Percentiles rank a stretch among this genome's conserved stretches.
phyloP scores from a whole-genome alignment of 2,113 vertebrate species.

The Glaucidium brasilianum region DNA sequence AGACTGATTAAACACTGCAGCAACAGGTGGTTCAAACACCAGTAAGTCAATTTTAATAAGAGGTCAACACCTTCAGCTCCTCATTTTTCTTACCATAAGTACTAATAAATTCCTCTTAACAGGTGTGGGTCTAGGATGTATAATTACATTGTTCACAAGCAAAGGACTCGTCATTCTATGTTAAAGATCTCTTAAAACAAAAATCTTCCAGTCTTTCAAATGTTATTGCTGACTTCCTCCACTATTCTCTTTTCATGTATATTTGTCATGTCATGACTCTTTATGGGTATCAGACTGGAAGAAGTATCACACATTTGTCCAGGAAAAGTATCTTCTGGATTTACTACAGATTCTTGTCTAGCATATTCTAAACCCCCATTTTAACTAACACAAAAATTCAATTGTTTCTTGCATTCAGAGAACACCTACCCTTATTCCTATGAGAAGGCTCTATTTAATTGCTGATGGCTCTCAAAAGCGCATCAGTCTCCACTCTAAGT shows the following conservation, averaged over 20 bases:
- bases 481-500: not conserved
- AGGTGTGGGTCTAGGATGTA: constrained; percentile 1
- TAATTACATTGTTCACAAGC: not conserved
- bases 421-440: not conserved
- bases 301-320: not conserved
- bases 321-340: not conserved
- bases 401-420: not conserved
- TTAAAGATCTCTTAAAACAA: not conserved
- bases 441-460: not conserved
- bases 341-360: not conserved
- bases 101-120: constrained; percentile 54
- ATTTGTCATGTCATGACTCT: not conserved
- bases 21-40: constrained; percentile 61
- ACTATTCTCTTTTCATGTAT: not conserved
- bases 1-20: constrained; percentile 34
- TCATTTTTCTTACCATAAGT: constrained; percentile 20
- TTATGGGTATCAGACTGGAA: not conserved
- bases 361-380: not conserved
- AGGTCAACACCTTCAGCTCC: constrained; percentile 47
- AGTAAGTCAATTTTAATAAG: constrained; percentile 65
- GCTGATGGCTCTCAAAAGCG: not conserved
- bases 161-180: not conserved
- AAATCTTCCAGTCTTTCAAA: not conserved
- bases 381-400: not conserved
- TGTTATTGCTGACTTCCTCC: not conserved